Evolutionary conservation across 2,888 invertebrate genomes (phyloP).

Genomic region (Drosophila siamana): DNA sequence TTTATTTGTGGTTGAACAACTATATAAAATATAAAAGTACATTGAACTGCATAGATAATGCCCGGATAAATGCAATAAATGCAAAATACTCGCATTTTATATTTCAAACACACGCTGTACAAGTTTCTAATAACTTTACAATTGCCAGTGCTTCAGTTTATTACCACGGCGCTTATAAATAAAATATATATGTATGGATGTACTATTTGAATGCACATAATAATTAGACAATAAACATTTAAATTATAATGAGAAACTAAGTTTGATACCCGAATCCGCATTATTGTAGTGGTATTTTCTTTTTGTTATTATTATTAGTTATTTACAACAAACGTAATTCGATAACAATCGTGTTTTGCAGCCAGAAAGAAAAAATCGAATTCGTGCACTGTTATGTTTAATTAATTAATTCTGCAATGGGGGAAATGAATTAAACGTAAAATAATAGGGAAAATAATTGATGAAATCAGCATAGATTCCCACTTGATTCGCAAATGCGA

Average conservation of each 20-base stretch:
- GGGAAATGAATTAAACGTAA: not conserved
- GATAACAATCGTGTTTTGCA: slow-evolving; percentile 16
- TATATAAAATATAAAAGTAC: slow-evolving; percentile 18
- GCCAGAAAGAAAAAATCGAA: not conserved
- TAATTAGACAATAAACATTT: slow-evolving; percentile 1
- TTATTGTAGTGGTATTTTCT: not conserved
- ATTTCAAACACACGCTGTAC: too few relatives aligned
- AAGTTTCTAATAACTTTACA: slow-evolving; percentile 19
- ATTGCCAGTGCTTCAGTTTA: slow-evolving; percentile 12
- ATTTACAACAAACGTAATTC: slow-evolving; percentile 16
- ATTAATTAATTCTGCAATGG: slow-evolving; percentile 32
- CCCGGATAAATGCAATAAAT: slow-evolving; percentile 16
- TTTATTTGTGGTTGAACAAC: slow-evolving; percentile 55
- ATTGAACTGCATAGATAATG: slow-evolving; percentile 46
- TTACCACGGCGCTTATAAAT: slow-evolving; percentile 6
- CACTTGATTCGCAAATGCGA: not conserved
- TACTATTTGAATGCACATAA: slow-evolving; percentile 2
- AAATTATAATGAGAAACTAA: slow-evolving; percentile 10
- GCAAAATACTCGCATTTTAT: slow-evolving; percentile 11
- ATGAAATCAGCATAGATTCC: not conserved
- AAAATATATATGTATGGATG: not conserved
- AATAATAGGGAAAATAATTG: not conserved
- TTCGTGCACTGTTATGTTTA: not conserved
- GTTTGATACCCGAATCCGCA: not conserved
- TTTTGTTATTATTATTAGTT: not conserved